A percentile compares a stretch with the other conserved stretches of the same genome.
phyloP scores from a whole-genome alignment of 2,797 vertebrate genomes.

The Microctenopoma lineatum region DNA sequence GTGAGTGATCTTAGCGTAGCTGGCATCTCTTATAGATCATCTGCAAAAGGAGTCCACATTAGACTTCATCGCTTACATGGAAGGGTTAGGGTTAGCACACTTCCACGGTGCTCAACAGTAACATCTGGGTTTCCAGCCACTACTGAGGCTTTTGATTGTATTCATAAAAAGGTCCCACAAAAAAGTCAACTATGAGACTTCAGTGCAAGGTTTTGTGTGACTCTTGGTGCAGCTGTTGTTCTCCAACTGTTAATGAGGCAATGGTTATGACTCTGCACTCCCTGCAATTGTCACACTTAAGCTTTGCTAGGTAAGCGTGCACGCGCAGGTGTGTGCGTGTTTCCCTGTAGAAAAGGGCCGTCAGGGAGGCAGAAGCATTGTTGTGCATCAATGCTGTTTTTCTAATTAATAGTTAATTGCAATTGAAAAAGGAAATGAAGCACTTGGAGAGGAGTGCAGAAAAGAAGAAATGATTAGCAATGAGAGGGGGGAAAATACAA shows the following conservation, averaged over 20 bases:
- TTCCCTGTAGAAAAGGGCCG: constrained; percentile 36
- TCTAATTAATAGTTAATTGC: constrained; percentile 59
- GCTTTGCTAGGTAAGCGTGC: constrained; percentile 16
- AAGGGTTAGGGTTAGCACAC: too few relatives aligned
- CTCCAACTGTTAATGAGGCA: constrained; percentile 40
- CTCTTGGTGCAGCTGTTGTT: constrained; percentile 30
- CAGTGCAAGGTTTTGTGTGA: constrained; percentile 14
- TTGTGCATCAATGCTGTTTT: constrained; percentile 17
- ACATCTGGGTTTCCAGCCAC: background rate
- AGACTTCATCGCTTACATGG: background rate
- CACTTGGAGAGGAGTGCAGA: constrained; percentile 1
- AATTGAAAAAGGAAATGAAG: constrained; percentile 32
- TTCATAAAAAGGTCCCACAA: background rate
- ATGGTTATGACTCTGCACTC: constrained; percentile 19
- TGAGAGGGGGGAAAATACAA: constrained; percentile 13
- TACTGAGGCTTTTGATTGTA: background rate
- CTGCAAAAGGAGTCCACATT: background rate
- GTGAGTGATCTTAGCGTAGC: background rate
- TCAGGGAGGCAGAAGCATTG: constrained; percentile 12
- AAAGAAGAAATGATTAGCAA: constrained; percentile 46
- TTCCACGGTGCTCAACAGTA: background rate
- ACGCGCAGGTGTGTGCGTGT: constrained; percentile 1
- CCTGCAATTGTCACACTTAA: constrained; percentile 24
- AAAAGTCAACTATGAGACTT: constrained; percentile 3
- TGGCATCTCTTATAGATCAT: background rate